A percentile compares a stretch with the other conserved stretches of the same genome.
These are phyloP conservation scores for Gadopsis bispinosus DNA, from an alignment of 2,797 vertebrate genomes.

Conservation along the genomic window DNA sequence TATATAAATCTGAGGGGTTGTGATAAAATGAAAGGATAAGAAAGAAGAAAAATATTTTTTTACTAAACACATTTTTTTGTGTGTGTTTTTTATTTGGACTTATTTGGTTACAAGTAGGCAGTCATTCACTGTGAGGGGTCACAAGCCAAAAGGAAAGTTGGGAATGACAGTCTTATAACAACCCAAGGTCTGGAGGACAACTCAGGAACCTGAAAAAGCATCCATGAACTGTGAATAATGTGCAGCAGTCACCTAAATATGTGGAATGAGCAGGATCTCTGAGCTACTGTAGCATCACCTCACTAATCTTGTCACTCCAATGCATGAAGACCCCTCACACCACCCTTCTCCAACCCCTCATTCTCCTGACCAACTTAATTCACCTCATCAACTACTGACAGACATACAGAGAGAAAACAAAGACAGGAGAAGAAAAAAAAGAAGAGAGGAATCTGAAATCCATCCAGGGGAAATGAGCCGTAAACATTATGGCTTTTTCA, in stretches of 20 bases:
- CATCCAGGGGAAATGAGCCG: slow-evolving; percentile 80
- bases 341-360: slow-evolving; percentile 17
- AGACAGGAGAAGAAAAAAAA: slow-evolving; percentile 20
- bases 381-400: slow-evolving; percentile 68
- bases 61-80: background rate
- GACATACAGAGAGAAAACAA: slow-evolving; percentile 33
- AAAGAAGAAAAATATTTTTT: background rate
- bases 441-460: slow-evolving; percentile 68
- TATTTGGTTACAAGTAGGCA: background rate
- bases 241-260: slow-evolving; percentile 60
- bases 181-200: slow-evolving; percentile 54
- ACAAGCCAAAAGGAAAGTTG: slow-evolving; percentile 1
- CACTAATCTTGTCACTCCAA: slow-evolving; percentile 62
- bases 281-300: slow-evolving; percentile 61
- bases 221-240: slow-evolving; percentile 64
- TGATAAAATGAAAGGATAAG: background rate
- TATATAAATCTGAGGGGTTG: background rate
- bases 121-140: background rate
- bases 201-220: slow-evolving; percentile 60
- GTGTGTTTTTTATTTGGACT: background rate
- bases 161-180: slow-evolving; percentile 22
- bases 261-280: slow-evolving; percentile 48
- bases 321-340: slow-evolving; percentile 35
- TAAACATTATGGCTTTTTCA: slow-evolving; percentile 73
- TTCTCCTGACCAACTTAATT: slow-evolving; percentile 47